Base-by-base conservation (phyloP, 2,888 invertebrate genomes). In the Machimus atricapillus region DNA sequence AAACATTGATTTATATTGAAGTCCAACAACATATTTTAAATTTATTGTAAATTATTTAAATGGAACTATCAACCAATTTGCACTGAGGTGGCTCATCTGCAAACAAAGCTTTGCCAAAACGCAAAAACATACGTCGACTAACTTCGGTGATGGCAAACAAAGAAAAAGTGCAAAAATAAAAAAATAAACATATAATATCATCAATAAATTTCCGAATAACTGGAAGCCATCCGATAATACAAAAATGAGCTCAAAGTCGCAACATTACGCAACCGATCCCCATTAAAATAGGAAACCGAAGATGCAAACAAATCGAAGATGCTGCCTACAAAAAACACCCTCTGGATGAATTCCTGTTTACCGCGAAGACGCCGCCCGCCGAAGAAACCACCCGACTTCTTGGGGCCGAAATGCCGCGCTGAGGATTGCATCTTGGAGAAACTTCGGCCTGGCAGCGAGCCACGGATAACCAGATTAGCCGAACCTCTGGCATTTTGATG, bases 401-500 rank as follows among this genome's bases (percentile, higher is more conserved):
- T 34, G 1, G 14, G n/a, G 9, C 8, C 34, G 2, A 34, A 76
- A 76, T 37, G 40, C 37, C 76, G n/a, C 27, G 27, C 23, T 27
- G 23, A 66, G 27, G 66, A 66, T 27, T 66, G 66, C 66, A 66
- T 52, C 19, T 40, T 37, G 14, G 16, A 40, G 40, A 76, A 34
- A 0, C 19, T 31, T 76, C 76, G 76, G 52, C 23, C 52, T 66
- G 56, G 40, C 86, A 79, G 66, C 37, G 85, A 86, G 87, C 88
- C 85, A 88, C n/a, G n/a, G 87, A 88, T 86, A 87, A 88, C 88
- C 85, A 88, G 88, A 88, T 86, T 87, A 81, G 66, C 78, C 23
- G 43, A 76, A 88, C 87, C 87, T 88, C 81, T 88, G 88, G 85
- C 88, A 87, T 88, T n/a, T 88, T 88, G 85, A 86, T 34, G 79